These are phyloP conservation scores for Phoenicopterus ruber DNA, from an alignment of 2,113 vertebrate genomes.

Conservation along the genomic window DNA sequence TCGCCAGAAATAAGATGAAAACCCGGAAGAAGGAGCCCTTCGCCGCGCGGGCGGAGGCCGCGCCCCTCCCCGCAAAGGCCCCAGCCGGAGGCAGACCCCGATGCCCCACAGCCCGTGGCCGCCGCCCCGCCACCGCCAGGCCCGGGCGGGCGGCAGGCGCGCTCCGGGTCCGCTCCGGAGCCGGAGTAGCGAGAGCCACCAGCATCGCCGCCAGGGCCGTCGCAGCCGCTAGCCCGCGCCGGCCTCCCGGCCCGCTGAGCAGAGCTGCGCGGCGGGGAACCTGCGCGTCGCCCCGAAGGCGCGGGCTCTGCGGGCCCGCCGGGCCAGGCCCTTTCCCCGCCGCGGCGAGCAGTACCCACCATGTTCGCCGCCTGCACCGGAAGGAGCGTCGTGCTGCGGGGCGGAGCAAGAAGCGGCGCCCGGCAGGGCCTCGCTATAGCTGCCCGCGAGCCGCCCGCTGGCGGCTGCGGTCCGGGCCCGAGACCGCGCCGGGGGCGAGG, in stretches of 20 bases:
- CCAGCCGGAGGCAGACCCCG: too few relatives aligned
- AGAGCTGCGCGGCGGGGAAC: too few relatives aligned
- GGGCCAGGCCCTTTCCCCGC: not conserved
- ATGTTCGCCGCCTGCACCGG: not conserved
- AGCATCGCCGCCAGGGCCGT: not conserved
- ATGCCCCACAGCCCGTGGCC: too few relatives aligned
- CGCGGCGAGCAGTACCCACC: not conserved
- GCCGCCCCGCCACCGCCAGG: not conserved
- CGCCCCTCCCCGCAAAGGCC: not conserved
- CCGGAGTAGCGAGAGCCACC: not conserved
- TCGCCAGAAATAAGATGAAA: not conserved
- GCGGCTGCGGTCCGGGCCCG: too few relatives aligned
- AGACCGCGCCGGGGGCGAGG: too few relatives aligned
- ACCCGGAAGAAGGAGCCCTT: fast-evolving
- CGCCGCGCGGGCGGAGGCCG: not conserved
- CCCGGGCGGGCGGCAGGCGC: not conserved
- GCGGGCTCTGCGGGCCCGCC: not conserved
- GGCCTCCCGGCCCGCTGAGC: not conserved
- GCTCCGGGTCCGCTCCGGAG: too few relatives aligned
- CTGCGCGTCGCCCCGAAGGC: too few relatives aligned
- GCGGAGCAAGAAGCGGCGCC: not conserved
- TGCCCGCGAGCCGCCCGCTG: not conserved
- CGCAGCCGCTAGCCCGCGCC: not conserved
- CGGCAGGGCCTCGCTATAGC: fast-evolving
- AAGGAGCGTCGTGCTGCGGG: not conserved